Evolutionary conservation across 2,797 vertebrate species (phyloP).

Genomic region (Cephalopachus bancanus): DNA sequence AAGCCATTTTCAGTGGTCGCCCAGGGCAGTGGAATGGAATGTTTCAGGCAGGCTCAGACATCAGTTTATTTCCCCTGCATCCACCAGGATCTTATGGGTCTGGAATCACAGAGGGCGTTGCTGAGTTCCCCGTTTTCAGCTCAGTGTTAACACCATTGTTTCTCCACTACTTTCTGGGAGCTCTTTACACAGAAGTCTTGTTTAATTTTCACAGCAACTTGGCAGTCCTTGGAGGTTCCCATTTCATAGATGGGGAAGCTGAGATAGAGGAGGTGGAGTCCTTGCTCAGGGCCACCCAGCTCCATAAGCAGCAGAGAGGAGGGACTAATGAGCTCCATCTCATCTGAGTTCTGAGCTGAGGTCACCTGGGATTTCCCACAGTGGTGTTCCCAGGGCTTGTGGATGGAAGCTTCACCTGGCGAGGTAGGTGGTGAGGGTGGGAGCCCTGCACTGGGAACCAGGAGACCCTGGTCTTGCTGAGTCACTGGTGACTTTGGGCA

Average conservation of each 20-base stretch:
- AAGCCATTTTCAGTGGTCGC: constrained; percentile 81
- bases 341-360: background rate
- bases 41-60: constrained; percentile 74
- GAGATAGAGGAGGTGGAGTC: background rate
- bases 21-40: constrained; percentile 76
- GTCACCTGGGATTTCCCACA: background rate
- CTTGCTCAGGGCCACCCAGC: background rate
- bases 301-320: background rate
- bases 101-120: constrained; percentile 48
- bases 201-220: background rate
- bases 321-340: background rate
- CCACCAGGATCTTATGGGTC: constrained; percentile 22
- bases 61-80: constrained; percentile 76
- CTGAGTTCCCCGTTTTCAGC: constrained; percentile 29
- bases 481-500: background rate
- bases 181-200: background rate
- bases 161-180: background rate
- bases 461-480: background rate
- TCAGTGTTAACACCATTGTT: background rate
- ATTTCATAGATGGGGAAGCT: background rate
- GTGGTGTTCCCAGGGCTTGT: background rate
- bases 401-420: background rate
- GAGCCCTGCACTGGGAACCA: background rate
- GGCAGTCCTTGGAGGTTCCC: background rate
- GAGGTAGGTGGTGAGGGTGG: no score